Conservation (phyloP, 2,797 vertebrate genomes). For the Enteromius mattozi region DNA sequence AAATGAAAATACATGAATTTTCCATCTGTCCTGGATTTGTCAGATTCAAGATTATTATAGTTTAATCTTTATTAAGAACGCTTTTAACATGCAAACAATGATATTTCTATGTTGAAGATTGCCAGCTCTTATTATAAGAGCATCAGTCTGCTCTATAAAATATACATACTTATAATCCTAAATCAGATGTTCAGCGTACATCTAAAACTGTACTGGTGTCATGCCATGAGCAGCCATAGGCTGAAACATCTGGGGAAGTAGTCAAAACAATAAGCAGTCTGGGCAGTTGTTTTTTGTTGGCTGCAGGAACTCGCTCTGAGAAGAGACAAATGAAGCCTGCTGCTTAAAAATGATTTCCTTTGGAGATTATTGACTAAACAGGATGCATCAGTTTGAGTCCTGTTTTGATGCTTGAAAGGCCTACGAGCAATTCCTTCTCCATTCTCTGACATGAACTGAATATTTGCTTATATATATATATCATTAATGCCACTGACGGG, state of each 20-base stretch:
- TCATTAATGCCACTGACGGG: slow-evolving; percentile 43
- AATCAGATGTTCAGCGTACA: not conserved
- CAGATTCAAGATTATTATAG: not conserved
- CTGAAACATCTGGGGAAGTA: slow-evolving; percentile 73
- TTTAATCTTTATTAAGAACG: not conserved
- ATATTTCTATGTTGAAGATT: not conserved
- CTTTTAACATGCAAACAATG: not conserved
- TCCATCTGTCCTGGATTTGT: not conserved
- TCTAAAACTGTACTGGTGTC: not conserved
- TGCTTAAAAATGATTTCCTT: slow-evolving; percentile 70
- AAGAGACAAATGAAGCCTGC: slow-evolving; percentile 62
- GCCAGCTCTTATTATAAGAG: not conserved
- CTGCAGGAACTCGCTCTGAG: slow-evolving; percentile 68
- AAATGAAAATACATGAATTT: not conserved
- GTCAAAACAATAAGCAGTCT: slow-evolving; percentile 71
- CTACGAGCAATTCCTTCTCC: not conserved
- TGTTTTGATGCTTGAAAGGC: slow-evolving; percentile 54
- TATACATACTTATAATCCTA: not conserved
- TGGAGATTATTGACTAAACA: slow-evolving; percentile 71
- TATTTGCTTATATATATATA: not conserved
- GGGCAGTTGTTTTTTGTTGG: slow-evolving; percentile 71
- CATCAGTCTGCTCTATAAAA: too few relatives aligned
- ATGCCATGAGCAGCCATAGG: slow-evolving; percentile 18
- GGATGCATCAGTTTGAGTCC: slow-evolving; percentile 69
- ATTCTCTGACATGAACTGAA: slow-evolving; percentile 43